Percentiles rank a stretch among this genome's conserved stretches.
Evolutionary conservation across 2,113 vertebrate genomes (phyloP).

Genomic region (Setophaga coronata): DNA sequence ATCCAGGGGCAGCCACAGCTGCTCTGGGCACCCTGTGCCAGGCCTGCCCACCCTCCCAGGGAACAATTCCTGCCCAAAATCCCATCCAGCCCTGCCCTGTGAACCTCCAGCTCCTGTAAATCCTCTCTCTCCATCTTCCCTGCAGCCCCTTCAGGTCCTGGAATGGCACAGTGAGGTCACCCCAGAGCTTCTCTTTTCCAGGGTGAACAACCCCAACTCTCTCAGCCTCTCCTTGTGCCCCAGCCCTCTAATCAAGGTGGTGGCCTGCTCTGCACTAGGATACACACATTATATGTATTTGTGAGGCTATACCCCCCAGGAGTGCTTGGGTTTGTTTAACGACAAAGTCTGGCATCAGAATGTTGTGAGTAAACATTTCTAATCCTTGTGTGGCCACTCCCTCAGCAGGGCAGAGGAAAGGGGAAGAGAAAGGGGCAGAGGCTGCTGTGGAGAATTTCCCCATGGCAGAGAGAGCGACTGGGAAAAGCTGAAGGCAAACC

Average conservation of each 20-base stretch:
- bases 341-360: neutral
- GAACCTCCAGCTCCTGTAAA: neutral
- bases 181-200: neutral
- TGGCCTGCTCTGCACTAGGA: neutral
- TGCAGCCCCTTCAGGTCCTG: neutral
- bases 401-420: neutral
- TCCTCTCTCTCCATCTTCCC: neutral
- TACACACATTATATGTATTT: rapidly evolving
- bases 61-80: neutral
- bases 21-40: neutral
- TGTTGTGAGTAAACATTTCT: neutral
- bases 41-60: neutral
- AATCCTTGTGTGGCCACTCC: neutral
- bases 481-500: neutral
- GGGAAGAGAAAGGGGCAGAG: neutral
- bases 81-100: neutral
- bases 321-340: neutral
- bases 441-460: neutral
- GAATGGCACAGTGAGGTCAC: neutral
- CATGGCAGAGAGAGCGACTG: neutral
- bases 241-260: neutral
- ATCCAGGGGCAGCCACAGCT: neutral
- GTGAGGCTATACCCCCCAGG: neutral
- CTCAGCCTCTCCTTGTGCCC: neutral
- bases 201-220: neutral